phyloP scores from a whole-genome alignment of 2,797 vertebrate species.

The Buceros bicornis region DNA sequence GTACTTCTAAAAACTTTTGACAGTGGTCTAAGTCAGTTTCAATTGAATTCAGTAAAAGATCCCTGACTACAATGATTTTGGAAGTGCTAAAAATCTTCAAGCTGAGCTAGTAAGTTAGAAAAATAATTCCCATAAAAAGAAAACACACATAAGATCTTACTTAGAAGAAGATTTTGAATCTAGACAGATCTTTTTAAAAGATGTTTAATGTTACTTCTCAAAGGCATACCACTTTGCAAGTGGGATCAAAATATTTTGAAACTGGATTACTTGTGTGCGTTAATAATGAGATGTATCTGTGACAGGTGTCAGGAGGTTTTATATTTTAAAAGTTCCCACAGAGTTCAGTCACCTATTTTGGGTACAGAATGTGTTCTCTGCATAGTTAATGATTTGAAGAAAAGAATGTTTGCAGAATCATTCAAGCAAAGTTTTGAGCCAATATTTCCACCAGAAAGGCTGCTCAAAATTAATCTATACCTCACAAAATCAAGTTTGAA shows the following conservation, averaged over 20 bases:
- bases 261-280: not conserved
- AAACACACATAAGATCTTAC: not conserved
- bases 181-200: fast-evolving
- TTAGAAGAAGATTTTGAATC: not conserved
- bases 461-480: not conserved
- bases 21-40: not conserved
- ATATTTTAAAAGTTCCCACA: not conserved
- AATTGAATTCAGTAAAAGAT: not conserved
- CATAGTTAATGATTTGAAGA: not conserved
- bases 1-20: not conserved
- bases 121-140: not conserved
- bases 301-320: not conserved
- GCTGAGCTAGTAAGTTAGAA: not conserved
- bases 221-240: not conserved
- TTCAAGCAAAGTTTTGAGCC: not conserved
- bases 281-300: not conserved
- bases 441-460: not conserved
- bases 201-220: not conserved
- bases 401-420: not conserved
- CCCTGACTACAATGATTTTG: not conserved
- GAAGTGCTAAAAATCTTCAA: not conserved
- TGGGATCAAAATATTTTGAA: not conserved
- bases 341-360: not conserved
- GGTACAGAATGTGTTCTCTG: not conserved
- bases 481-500: not conserved